Evolutionary conservation across 1,140 invertebrate species (phyloP).

Genomic region (Halesus radiatus): DNA sequence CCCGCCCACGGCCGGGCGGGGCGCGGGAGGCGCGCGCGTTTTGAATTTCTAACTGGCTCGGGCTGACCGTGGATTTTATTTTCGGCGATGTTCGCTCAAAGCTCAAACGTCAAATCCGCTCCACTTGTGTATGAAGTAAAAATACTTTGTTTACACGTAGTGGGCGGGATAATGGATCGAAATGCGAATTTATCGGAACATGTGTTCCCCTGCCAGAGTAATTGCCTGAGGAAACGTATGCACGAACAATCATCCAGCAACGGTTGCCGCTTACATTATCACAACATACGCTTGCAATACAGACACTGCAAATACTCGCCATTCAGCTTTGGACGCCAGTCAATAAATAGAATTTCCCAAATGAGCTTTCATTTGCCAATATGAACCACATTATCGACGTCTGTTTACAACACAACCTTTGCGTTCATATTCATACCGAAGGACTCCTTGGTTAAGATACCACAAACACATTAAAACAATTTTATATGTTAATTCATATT

Average conservation of each 20-base stretch:
- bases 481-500: too few relatives aligned
- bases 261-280: neutral
- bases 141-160: slow-evolving; percentile 39
- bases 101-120: slow-evolving; percentile 22
- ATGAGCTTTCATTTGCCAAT: too few relatives aligned
- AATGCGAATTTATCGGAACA: slow-evolving; percentile 27
- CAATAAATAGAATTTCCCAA: too few relatives aligned
- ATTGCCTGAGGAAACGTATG: slow-evolving; percentile 1
- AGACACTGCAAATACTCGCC: too few relatives aligned
- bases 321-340: too few relatives aligned
- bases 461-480: too few relatives aligned
- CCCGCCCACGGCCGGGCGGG: slow-evolving; percentile 4
- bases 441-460: too few relatives aligned
- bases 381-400: too few relatives aligned
- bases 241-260: neutral
- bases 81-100: slow-evolving; percentile 20
- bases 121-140: slow-evolving; percentile 33
- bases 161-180: slow-evolving; percentile 22
- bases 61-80: slow-evolving; percentile 36
- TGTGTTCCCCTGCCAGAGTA: slow-evolving; percentile 10
- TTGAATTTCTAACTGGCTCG: slow-evolving; percentile 27
- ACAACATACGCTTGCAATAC: neutral
- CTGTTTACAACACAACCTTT: too few relatives aligned
- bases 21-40: slow-evolving; percentile 22
- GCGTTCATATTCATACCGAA: too few relatives aligned